These are phyloP conservation scores for Gasterosteus nipponicus DNA, from an alignment of 2,113 vertebrate species.

Conservation along the genomic window DNA sequence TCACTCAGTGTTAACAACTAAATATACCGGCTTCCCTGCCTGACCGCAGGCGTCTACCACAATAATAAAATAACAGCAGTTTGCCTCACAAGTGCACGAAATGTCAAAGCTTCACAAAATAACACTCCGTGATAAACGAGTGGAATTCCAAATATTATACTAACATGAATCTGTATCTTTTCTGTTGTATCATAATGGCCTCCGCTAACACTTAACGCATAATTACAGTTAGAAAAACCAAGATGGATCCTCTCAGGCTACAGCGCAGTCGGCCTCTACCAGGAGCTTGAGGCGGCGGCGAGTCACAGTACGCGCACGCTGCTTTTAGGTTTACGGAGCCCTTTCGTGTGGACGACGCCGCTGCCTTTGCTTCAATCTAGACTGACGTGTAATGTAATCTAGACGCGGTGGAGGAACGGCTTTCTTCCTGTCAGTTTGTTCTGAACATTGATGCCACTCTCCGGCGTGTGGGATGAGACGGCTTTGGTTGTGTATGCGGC, in stretches of 20 bases:
- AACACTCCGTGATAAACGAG: constrained; percentile 14
- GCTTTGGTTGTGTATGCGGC: neutral
- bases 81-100: constrained; percentile 32
- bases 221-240: constrained; percentile 4
- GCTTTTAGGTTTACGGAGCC: neutral
- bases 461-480: too few relatives aligned
- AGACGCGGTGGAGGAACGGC: neutral
- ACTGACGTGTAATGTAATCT: neutral
- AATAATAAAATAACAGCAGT: constrained; percentile 8
- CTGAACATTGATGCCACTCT: neutral
- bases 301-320: neutral
- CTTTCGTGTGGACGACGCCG: constrained; percentile 20
- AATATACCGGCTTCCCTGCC: constrained; percentile 27
- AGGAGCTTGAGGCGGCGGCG: constrained; percentile 6
- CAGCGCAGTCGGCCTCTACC: constrained; percentile 20
- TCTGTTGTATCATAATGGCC: constrained; percentile 15
- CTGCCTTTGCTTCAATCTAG: neutral
- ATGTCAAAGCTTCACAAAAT: constrained; percentile 23
- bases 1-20: neutral
- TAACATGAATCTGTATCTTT: constrained; percentile 5
- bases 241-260: constrained; percentile 26
- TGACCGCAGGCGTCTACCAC: constrained; percentile 8
- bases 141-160: constrained; percentile 12
- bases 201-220: constrained; percentile 31
- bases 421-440: neutral